A percentile compares a stretch with the other conserved stretches of the same genome.
phyloP scores from a whole-genome alignment of 2,888 invertebrate species.

The Ormyrus rosae region DNA sequence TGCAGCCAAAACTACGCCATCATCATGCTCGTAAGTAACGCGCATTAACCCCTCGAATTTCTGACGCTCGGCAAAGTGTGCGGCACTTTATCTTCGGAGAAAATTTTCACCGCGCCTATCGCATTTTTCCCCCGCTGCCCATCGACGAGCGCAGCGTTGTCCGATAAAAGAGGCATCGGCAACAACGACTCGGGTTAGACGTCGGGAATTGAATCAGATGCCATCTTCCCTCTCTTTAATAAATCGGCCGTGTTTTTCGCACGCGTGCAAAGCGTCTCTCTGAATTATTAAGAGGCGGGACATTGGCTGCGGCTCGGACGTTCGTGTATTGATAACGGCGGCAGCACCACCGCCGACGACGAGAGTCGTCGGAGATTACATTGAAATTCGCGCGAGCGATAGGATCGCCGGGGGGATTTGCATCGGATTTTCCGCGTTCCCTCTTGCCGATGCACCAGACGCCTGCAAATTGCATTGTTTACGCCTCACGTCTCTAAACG shows the following conservation, averaged over 20 bases:
- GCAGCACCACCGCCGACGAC: not conserved
- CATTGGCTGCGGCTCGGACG: not conserved
- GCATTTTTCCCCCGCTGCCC: not conserved
- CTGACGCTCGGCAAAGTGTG: too few species aligned
- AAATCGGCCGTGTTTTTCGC: constrained; percentile 3
- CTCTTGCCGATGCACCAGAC: too few species aligned
- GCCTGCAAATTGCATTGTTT: too few species aligned
- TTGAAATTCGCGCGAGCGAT: constrained; percentile 5
- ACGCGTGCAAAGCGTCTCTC: too few species aligned
- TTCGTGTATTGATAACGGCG: constrained; percentile 14
- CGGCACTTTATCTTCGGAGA: too few species aligned
- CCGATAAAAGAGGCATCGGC: constrained; percentile 17
- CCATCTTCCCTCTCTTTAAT: constrained; percentile 9
- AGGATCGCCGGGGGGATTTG: not conserved
- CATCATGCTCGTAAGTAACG: too few species aligned
- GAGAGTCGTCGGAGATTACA: not conserved
- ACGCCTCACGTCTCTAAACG: too few species aligned
- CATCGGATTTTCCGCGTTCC: too few species aligned
- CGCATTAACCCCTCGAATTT: too few species aligned
- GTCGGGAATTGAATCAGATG: constrained; percentile 15
- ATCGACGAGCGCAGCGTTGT: not conserved
- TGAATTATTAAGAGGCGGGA: too few species aligned
- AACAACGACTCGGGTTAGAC: not conserved
- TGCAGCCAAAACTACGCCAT: too few species aligned
- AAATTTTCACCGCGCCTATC: not conserved